These are phyloP conservation scores for Oncorhynchus kisutch DNA, from an alignment of 2,113 vertebrate genomes.

Conservation along the genomic window DNA sequence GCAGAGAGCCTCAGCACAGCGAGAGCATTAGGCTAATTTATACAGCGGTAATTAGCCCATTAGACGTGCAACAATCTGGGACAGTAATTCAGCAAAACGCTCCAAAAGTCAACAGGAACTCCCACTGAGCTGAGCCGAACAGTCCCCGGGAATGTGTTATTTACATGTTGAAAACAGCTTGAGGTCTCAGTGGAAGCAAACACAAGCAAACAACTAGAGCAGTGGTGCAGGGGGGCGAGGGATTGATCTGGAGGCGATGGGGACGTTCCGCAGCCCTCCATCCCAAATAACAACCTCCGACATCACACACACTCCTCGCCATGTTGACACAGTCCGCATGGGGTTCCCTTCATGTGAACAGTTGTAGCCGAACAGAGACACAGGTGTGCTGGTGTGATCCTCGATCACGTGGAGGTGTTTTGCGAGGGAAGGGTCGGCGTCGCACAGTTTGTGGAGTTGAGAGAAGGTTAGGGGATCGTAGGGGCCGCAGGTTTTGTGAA, in stretches of 20 bases:
- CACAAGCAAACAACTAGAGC: constrained; percentile 28
- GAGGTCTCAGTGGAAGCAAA: constrained; percentile 61
- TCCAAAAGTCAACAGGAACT: constrained; percentile 74
- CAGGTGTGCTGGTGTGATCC: too few relatives aligned
- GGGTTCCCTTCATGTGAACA: constrained; percentile 4
- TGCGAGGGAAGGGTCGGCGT: too few relatives aligned
- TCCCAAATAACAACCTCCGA: not conserved
- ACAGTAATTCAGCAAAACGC: constrained; percentile 77
- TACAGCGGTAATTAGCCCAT: constrained; percentile 75
- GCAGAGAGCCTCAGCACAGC: constrained; percentile 53
- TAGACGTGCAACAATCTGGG: constrained; percentile 75
- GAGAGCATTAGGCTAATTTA: constrained; percentile 72
- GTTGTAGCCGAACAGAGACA: not conserved
- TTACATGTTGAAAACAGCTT: constrained; percentile 76
- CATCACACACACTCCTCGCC: constrained; percentile 2
- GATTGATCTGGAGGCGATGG: constrained; percentile 14
- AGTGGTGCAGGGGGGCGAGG: constrained; percentile 44
- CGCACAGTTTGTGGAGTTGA: too few relatives aligned
- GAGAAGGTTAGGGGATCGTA: too few relatives aligned
- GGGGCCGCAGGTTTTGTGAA: not conserved
- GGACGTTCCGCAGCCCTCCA: constrained; percentile 10
- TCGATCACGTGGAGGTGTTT: too few relatives aligned
- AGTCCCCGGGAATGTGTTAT: constrained; percentile 67
- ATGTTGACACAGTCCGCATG: constrained; percentile 4
- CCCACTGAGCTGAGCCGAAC: constrained; percentile 69